A percentile compares a stretch with the other conserved stretches of the same genome.
Evolutionary conservation across 2,888 invertebrate genomes (phyloP).

Genomic region (Melanophora roralis): DNA sequence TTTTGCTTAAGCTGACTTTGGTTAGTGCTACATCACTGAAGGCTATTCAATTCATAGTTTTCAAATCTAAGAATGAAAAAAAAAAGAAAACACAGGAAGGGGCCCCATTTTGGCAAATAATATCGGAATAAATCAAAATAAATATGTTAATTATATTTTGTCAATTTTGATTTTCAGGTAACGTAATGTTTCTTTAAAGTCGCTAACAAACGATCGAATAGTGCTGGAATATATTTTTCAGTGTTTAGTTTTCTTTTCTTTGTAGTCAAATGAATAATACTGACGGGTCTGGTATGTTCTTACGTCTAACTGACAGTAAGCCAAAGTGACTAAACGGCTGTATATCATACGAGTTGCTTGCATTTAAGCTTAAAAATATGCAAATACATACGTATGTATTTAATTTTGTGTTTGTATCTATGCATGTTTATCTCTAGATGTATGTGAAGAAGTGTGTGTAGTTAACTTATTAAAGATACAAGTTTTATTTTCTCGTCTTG

Average conservation of each 20-base stretch:
- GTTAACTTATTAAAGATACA: not conserved
- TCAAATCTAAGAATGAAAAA: no score
- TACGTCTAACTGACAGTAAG: conserved; percentile 19
- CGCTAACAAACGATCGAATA: not conserved
- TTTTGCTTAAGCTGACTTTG: no score
- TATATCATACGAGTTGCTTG: conserved; percentile 23
- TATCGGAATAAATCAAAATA: no score
- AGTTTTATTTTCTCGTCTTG: conserved; percentile 31
- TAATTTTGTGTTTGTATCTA: not conserved
- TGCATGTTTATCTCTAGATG: not conserved
- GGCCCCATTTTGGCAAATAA: no score
- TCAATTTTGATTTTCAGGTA: no score
- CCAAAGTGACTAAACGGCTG: conserved; percentile 21
- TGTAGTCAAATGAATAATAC: conserved; percentile 21
- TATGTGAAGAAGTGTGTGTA: not conserved
- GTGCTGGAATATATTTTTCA: conserved; percentile 13
- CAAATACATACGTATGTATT: not conserved
- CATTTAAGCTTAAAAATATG: conserved; percentile 22
- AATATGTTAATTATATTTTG: no score
- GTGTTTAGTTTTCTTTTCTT: not conserved
- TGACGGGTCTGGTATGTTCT: conserved; percentile 25
- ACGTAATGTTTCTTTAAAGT: no score
- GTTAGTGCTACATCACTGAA: no score
- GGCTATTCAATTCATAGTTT: no score
- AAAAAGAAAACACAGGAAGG: no score